Evolutionary conservation across 2,113 vertebrate species (phyloP), one percentile per base, ranked within the genome.

Genomic region (Myiozetetes cayanensis): DNA sequence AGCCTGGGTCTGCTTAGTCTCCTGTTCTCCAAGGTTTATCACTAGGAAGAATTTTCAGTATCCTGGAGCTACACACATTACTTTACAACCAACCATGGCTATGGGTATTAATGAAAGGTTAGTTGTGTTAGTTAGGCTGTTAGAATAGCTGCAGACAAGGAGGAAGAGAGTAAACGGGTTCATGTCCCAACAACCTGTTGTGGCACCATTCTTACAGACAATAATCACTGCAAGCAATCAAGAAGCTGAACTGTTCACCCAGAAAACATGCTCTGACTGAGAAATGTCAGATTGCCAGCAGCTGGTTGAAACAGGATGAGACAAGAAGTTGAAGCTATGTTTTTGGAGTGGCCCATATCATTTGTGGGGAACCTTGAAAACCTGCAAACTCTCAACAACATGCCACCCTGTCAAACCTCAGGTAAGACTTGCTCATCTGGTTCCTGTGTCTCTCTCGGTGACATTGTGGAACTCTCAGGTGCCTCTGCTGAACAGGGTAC

Each of bases 381-480:
- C 16, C 65, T 81, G 27, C 21, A 71, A 92, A 80, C 41, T 74
- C 59, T 41, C 25, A 92, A 53, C 30, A 79, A 44, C 14, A 52
- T 5, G 37, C 3, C 24, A 79, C 37, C 8, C 20, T 33, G 23
- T 25, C 24, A 66, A 89, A 43, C 20, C 17, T 28, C 28, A 41
- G 44, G 12, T 25, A 43, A 68, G 53, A 66, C 5, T 7, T 33
- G 14, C 15, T 84, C 14, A 39, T 41, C 50, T 37, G 9, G 12
- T 52, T 61, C 15, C 43, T 14, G 23, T 10, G 10, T 27, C 14
- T 35, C 35, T 24, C 25, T 55, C 14, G 6, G 41, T 12, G 27
- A 46, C 18, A n/a, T 0, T 1, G 0, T 21, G 30, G 24, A 20
- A 28, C 24, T 39, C 12, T 23, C 28, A n/a, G 25, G 43, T 58